A percentile compares a stretch with the other conserved stretches of the same genome.
These are phyloP conservation scores for Agonum fuliginosum DNA, from an alignment of 2,888 invertebrate species.

Conservation along the genomic window DNA sequence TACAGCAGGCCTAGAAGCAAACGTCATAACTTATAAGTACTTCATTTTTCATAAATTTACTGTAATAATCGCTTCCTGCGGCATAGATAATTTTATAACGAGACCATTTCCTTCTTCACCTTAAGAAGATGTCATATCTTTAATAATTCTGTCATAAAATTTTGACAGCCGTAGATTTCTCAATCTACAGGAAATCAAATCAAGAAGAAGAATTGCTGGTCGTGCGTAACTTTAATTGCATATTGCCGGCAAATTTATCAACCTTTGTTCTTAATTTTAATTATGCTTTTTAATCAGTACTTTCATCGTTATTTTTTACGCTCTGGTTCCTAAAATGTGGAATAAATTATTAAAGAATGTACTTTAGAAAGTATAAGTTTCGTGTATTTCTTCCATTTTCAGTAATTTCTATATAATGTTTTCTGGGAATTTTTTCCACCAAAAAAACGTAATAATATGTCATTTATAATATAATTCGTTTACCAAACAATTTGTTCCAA, in stretches of 20 bases:
- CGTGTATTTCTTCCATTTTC: not conserved
- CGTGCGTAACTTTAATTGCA: not conserved
- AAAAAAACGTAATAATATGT: slow-evolving; percentile 29
- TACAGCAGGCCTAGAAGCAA: not conserved
- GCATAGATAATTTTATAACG: not conserved
- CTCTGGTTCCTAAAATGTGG: slow-evolving; percentile 42
- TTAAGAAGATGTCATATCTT: not conserved
- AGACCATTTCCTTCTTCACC: slow-evolving; percentile 18
- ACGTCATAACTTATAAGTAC: slow-evolving; percentile 1
- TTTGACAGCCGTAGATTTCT: slow-evolving; percentile 11
- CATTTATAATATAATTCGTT: slow-evolving; percentile 12
- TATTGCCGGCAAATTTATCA: not conserved
- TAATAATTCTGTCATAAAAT: not conserved
- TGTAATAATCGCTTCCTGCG: slow-evolving; percentile 20
- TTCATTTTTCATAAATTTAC: slow-evolving; percentile 36
- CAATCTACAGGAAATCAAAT: not conserved
- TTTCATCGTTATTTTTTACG: slow-evolving; percentile 50
- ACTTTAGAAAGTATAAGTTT: not conserved
- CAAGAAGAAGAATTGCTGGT: not conserved
- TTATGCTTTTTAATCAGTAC: slow-evolving; percentile 32
- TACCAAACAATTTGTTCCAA: slow-evolving; percentile 2
- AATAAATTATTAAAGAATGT: slow-evolving; percentile 37
- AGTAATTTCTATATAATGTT: slow-evolving; percentile 5
- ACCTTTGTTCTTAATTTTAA: slow-evolving; percentile 12
- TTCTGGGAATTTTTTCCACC: not conserved